These are phyloP conservation scores for Sycophila texana DNA, from an alignment of 2,888 invertebrate genomes.

Conservation along the genomic window DNA sequence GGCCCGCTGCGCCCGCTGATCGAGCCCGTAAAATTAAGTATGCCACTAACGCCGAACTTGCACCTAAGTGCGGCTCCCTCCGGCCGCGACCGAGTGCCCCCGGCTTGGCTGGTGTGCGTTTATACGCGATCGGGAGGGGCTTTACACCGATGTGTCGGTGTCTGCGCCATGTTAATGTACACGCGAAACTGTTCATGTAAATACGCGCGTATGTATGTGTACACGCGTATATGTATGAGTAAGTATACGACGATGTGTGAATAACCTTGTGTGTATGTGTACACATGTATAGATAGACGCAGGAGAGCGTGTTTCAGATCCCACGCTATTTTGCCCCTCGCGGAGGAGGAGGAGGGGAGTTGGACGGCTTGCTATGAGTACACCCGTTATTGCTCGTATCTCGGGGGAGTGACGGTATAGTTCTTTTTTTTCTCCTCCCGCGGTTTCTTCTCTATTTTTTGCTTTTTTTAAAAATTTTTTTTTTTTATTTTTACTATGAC, in stretches of 20 bases:
- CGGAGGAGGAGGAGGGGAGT: not conserved
- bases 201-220: not conserved
- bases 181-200: not conserved
- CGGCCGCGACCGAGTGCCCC: not conserved
- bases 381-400: conserved; percentile 51
- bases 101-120: not conserved
- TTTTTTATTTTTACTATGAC: not conserved
- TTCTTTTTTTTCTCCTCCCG: not conserved
- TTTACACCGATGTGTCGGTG: not conserved
- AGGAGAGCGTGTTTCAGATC: conserved; percentile 4
- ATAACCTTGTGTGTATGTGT: not conserved
- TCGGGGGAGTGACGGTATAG: conserved; percentile 21
- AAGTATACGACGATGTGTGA: no score
- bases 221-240: not conserved
- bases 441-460: not conserved
- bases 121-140: not conserved
- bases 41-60: conserved; percentile 9
- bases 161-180: not conserved
- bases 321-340: conserved; percentile 15
- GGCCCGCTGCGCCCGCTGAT: conserved; percentile 20
- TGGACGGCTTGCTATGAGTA: conserved; percentile 4
- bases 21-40: conserved; percentile 44
- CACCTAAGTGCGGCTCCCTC: not conserved
- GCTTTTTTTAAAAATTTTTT: conserved; percentile 13
- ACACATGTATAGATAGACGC: not conserved